phyloP scores from a whole-genome alignment of 2,113 vertebrate genomes.

The Motacilla tschutschensis region DNA sequence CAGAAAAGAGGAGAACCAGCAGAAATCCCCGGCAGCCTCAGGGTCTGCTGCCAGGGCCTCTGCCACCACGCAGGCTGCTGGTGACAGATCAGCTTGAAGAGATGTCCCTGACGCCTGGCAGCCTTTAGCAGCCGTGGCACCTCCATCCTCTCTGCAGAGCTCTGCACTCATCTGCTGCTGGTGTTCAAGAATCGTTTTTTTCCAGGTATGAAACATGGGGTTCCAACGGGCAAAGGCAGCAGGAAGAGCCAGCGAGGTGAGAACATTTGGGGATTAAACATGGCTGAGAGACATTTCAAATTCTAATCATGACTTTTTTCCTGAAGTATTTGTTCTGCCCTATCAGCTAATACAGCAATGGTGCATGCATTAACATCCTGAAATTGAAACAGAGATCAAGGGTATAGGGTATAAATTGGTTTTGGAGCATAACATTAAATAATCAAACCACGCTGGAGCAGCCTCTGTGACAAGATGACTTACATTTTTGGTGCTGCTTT shows the following conservation, averaged over 20 bases:
- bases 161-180: not conserved
- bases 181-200: not conserved
- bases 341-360: slow-evolving; percentile 44
- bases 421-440: slow-evolving; percentile 46
- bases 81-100: not conserved
- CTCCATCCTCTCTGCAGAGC: not conserved
- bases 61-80: not conserved
- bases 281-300: slow-evolving; percentile 72
- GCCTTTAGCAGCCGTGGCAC: not conserved
- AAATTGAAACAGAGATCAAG: slow-evolving; percentile 54
- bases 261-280: slow-evolving; percentile 77
- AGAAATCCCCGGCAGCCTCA: slow-evolving; percentile 73
- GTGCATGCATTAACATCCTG: slow-evolving; percentile 32
- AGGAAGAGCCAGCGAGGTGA: slow-evolving; percentile 77
- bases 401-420: slow-evolving; percentile 45
- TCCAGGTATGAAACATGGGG: slow-evolving; percentile 71
- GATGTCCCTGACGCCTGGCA: not conserved
- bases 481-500: slow-evolving; percentile 28
- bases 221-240: slow-evolving; percentile 74
- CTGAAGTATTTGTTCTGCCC: slow-evolving; percentile 49
- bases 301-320: slow-evolving; percentile 63
- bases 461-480: slow-evolving; percentile 51
- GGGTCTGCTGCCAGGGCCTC: slow-evolving; percentile 71
- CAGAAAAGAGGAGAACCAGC: slow-evolving; percentile 52
- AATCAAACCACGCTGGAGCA: slow-evolving; percentile 43